Evolutionary conservation across 92 coral and sea anemone genomes (phyloP).

Genomic region (Bergia puertoricense): DNA sequence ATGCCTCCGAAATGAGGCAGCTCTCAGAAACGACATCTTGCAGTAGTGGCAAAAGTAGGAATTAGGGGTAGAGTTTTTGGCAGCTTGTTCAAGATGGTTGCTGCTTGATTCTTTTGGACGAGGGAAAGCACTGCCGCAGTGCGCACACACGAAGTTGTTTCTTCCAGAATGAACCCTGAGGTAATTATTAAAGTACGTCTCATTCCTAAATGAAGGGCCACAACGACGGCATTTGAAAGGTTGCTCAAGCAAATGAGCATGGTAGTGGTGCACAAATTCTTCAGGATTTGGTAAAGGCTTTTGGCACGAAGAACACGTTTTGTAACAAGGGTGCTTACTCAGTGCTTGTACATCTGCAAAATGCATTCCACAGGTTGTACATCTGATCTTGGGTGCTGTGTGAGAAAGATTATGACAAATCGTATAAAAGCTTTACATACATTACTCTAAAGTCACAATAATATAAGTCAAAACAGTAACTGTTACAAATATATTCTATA

Average conservation of each 20-base stretch:
- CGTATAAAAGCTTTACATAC: background rate
- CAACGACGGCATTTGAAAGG: conserved; percentile 5
- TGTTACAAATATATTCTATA: no score
- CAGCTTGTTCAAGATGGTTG: background rate
- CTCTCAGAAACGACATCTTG: background rate
- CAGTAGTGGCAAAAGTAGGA: conserved; percentile 18
- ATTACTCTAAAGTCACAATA: no score
- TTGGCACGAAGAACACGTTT: background rate
- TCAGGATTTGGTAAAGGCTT: background rate
- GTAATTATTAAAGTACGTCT: background rate
- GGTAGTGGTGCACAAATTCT: background rate
- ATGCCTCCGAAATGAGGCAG: background rate
- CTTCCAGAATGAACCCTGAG: conserved; percentile 2
- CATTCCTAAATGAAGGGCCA: background rate
- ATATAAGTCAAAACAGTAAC: no score
- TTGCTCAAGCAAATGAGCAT: background rate
- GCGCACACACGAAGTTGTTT: background rate
- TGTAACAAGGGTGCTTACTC: background rate
- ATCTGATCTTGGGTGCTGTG: background rate
- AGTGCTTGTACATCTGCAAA: background rate
- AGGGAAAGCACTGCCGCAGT: background rate
- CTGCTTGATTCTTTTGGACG: conserved; percentile 1
- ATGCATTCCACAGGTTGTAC: background rate
- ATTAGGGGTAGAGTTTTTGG: background rate
- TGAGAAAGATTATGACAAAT: background rate